Conservation (phyloP, 2,797 vertebrate genomes). For the Babyrousa celebensis region DNA sequence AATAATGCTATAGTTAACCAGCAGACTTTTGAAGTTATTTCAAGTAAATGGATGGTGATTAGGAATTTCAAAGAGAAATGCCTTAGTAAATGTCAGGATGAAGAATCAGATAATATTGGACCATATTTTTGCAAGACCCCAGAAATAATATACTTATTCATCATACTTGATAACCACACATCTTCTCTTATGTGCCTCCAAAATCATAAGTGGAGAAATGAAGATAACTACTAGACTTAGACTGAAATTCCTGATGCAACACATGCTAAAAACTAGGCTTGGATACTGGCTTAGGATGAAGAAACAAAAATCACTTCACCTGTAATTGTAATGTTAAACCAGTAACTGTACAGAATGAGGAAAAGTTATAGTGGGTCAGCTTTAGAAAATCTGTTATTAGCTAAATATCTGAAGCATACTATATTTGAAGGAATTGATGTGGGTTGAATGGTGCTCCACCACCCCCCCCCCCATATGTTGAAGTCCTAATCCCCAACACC, state of each 20-base stretch:
- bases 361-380: background rate
- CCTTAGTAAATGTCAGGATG: background rate
- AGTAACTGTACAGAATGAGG: background rate
- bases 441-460: background rate
- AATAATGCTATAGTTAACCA: background rate
- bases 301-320: background rate
- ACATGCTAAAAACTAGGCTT: background rate
- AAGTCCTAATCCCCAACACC: background rate
- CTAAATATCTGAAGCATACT: background rate
- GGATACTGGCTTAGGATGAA: accelerated
- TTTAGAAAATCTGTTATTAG: background rate
- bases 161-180: background rate
- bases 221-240: background rate
- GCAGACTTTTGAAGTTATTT: background rate
- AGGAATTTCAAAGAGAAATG: background rate
- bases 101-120: background rate
- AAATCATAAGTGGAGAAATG: background rate
- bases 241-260: background rate
- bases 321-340: background rate
- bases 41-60: background rate
- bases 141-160: background rate
- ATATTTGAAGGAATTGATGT: background rate
- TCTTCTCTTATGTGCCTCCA: background rate
- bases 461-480: background rate
- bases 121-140: background rate